Evolutionary conservation across 2,888 invertebrate species (phyloP).

Genomic region (Dorcus hopei): DNA sequence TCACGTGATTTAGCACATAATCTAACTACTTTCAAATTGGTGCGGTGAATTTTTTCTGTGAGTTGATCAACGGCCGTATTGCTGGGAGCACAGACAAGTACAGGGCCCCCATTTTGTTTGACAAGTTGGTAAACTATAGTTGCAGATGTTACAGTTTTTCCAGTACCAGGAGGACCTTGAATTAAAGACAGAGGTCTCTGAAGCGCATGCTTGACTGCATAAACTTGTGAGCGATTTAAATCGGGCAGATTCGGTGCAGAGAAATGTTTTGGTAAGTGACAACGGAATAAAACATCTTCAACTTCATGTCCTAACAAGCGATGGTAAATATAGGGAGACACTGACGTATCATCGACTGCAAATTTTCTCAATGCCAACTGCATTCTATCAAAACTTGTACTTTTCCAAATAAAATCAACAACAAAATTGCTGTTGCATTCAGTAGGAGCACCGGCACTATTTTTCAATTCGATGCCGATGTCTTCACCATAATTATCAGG

Average conservation of each 20-base stretch:
- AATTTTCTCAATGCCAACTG: constrained; percentile 91
- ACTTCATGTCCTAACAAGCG: constrained; percentile 91
- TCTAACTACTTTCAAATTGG: constrained; percentile 90
- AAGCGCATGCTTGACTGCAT: constrained; percentile 96
- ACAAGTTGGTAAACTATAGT: constrained; percentile 98
- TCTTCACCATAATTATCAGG: constrained; percentile 97
- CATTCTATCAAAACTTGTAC: constrained; percentile 98
- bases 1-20: constrained; percentile 97
- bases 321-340: constrained; percentile 97
- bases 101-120: constrained; percentile 89
- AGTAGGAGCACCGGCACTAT: constrained; percentile 88
- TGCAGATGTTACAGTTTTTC: constrained; percentile 98
- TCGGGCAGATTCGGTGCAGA: constrained; percentile 97
- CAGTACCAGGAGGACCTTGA: constrained; percentile 96
- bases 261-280: constrained; percentile 92
- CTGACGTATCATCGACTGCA: constrained; percentile 93
- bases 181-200: constrained; percentile 94
- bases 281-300: constrained; percentile 89
- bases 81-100: constrained; percentile 97
- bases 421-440: constrained; percentile 95
- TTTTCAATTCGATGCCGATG: constrained; percentile 94
- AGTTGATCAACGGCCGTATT: constrained; percentile 99
- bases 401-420: constrained; percentile 99
- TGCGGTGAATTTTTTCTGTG: constrained; percentile 97
- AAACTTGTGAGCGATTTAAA: constrained; percentile 95